These are phyloP conservation scores for Pasiphila rectangulata DNA, from an alignment of 2,888 invertebrate genomes.

Conservation along the genomic window DNA sequence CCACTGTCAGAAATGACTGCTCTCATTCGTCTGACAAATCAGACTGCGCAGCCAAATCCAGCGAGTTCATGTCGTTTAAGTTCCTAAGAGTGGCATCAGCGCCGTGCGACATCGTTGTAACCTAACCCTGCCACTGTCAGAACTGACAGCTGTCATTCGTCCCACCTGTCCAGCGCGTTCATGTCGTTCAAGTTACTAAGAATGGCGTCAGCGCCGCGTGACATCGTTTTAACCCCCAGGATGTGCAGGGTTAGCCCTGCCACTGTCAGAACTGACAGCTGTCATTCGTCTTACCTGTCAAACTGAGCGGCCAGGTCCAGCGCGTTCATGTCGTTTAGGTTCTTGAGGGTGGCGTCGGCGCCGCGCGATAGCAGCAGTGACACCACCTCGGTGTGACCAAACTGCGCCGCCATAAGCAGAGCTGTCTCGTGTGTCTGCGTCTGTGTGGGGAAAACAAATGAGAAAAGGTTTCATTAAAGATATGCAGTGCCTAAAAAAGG, in stretches of 20 bases:
- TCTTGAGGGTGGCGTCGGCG: slow-evolving; percentile 93
- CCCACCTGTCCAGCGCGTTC: slow-evolving; percentile 86
- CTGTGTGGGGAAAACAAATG: slow-evolving; percentile 54
- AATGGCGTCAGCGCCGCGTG: no score
- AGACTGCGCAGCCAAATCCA: no score
- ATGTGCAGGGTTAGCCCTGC: no score
- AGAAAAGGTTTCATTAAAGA: no score
- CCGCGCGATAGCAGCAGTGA: slow-evolving; percentile 90
- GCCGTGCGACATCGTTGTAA: slow-evolving; percentile 90
- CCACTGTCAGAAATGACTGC: not conserved
- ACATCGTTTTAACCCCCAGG: no score
- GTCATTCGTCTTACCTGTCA: slow-evolving; percentile 10
- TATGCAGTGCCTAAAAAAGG: no score
- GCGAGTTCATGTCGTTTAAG: no score
- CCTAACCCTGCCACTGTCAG: slow-evolving; percentile 96
- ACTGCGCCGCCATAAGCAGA: slow-evolving; percentile 95
- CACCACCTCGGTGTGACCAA: slow-evolving; percentile 93
- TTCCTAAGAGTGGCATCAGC: no score
- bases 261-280: not conserved
- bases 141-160: slow-evolving; percentile 79
- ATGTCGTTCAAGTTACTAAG: slow-evolving; percentile 93
- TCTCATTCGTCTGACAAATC: slow-evolving; percentile 10
- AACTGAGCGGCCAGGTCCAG: slow-evolving; percentile 93
- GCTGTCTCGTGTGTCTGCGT: slow-evolving; percentile 95
- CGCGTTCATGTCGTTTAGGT: slow-evolving; percentile 93